Evolutionary conservation across 2,797 vertebrate genomes (phyloP).

Genomic region (Xenentodon cancila): DNA sequence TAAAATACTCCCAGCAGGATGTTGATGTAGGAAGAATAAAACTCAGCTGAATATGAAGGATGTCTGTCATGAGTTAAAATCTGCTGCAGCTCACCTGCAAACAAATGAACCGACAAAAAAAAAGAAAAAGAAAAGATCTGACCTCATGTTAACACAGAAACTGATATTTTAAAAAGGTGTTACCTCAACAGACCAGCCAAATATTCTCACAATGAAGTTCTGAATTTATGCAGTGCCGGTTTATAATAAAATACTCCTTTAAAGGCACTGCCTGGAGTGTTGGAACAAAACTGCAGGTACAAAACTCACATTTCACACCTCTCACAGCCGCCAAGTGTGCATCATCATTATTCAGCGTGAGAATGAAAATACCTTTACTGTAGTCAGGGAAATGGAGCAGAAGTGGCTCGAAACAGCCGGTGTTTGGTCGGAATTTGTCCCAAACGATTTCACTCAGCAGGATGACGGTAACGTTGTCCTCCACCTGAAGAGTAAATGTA

Average conservation of each 20-base stretch:
- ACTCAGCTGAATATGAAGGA: slow-evolving; percentile 89
- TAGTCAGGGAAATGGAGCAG: slow-evolving; percentile 95
- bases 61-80: slow-evolving; percentile 90
- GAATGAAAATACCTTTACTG: slow-evolving; percentile 88
- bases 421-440: slow-evolving; percentile 94
- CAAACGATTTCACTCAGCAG: slow-evolving; percentile 96
- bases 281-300: slow-evolving; percentile 62
- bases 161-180: background rate
- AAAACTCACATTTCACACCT: slow-evolving; percentile 35
- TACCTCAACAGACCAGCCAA: background rate
- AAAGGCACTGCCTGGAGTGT: slow-evolving; percentile 26
- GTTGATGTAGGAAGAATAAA: slow-evolving; percentile 95
- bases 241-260: slow-evolving; percentile 19
- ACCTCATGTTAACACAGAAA: background rate
- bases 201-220: slow-evolving; percentile 10
- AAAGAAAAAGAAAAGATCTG: background rate
- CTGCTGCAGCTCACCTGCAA: slow-evolving; percentile 90
- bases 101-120: background rate
- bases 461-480: slow-evolving; percentile 91
- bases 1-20: slow-evolving; percentile 98
- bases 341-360: slow-evolving; percentile 11
- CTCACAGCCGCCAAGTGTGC: slow-evolving; percentile 8
- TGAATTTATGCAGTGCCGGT: slow-evolving; percentile 38
- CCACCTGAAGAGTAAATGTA: slow-evolving; percentile 77
- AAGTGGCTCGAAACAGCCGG: slow-evolving; percentile 93